Base-by-base conservation (phyloP, 2,113 vertebrate genomes). In the Psammodynastes pulverulentus region DNA sequence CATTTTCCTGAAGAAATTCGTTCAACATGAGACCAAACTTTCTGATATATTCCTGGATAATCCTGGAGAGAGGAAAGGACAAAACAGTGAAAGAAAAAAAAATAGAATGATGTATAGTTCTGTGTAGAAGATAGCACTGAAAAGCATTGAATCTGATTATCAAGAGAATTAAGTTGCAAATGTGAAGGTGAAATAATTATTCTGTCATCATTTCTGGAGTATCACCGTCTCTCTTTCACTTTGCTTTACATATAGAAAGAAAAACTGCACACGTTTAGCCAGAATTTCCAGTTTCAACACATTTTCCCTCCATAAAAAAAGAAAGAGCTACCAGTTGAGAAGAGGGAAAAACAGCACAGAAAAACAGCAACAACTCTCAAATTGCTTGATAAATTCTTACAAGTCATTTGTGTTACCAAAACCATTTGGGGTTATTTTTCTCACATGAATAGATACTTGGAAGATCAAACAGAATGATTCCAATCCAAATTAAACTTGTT, bases 21-120 rank as follows among this genome's bases (percentile, higher is more conserved):
- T 24, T 48, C 49, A 96, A 51, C 17, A 12, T 34, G 49, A 96
- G 79, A 1, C 90, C 90, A n/a, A 49, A 93, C 48, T 94, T 93
- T 4, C 7, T 89, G 86, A 94, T 5, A 56, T 94, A 43, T 56
- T 92, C 91, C 1, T 0, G 90, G 29, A 90, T 21, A 54, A 96
- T 86, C 53, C 96, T 96, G 91, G 34, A 34, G 7, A 5, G 23
- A 84, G n/a, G 86, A 24, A 62, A 52, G 43, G 54, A 29, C 13
- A 89, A 58, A 58, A 10, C 12, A 49, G 7, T 58, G 12, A 39
- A 72, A 3, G 5, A 5, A 8, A 72, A 86, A 19, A 10, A n/a
- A 10, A 4, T 26, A 29, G 6, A 34, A 0, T 4, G 45, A 24
- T 12, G 45, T 23, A 52, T 51, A 51, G 2, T 48, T 29, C 17